These are phyloP conservation scores for Leptinotarsa haldemani DNA, from an alignment of 2,888 invertebrate species.

Conservation along the genomic window DNA sequence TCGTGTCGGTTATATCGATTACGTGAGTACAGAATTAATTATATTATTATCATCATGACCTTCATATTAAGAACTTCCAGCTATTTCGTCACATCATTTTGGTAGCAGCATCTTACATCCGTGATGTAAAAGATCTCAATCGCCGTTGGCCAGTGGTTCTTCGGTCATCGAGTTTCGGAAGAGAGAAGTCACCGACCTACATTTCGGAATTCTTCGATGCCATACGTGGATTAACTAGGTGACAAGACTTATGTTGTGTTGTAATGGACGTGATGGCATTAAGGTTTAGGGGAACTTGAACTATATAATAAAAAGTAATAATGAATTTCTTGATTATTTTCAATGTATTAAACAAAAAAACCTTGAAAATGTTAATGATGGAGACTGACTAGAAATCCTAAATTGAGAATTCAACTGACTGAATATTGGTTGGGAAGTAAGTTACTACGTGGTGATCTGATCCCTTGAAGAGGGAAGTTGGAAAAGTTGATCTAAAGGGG, in stretches of 20 bases:
- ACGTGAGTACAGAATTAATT: constrained; percentile 1
- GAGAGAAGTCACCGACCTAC: constrained; percentile 17
- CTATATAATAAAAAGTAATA: too few species aligned
- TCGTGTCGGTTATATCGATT: constrained; percentile 1
- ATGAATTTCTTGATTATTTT: too few species aligned
- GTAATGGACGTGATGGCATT: constrained; percentile 2
- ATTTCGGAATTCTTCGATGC: constrained; percentile 22
- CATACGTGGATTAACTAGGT: constrained; percentile 20
- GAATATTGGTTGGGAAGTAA: too few species aligned
- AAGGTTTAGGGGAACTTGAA: too few species aligned
- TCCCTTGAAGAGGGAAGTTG: too few species aligned
- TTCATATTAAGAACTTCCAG: constrained; percentile 1
- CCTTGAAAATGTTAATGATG: too few species aligned
- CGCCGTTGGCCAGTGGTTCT: background rate
- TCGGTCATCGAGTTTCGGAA: constrained; percentile 16
- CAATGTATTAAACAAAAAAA: too few species aligned
- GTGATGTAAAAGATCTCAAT: constrained; percentile 15
- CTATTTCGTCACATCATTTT: constrained; percentile 1
- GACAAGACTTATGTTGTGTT: background rate
- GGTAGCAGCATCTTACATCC: constrained; percentile 15
- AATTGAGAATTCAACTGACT: too few species aligned
- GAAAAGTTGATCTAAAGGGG: too few species aligned
- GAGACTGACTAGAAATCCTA: too few species aligned
- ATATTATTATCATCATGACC: background rate
- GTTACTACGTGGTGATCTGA: too few species aligned